These are phyloP conservation scores for Polydesmus complanatus DNA, from an alignment of 2,888 invertebrate genomes.

Conservation along the genomic window DNA sequence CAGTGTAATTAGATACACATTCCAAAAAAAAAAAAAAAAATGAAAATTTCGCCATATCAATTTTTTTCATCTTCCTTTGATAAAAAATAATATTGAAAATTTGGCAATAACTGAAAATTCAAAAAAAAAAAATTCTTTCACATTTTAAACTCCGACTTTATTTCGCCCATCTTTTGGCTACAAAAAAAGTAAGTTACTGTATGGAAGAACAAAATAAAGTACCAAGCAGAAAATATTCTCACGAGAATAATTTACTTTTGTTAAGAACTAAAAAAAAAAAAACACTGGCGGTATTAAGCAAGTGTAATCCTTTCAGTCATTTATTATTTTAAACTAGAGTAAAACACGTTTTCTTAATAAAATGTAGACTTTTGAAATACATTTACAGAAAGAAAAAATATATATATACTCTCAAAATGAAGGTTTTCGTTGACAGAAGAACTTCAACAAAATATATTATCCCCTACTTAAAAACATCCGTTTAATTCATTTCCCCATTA, in stretches of 20 bases:
- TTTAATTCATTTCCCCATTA: neutral
- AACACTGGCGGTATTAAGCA: neutral
- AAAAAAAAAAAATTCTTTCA: neutral
- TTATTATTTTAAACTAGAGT: neutral
- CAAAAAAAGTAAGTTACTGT: neutral
- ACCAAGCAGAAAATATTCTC: neutral
- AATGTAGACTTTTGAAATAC: neutral
- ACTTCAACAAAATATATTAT: too few relatives aligned
- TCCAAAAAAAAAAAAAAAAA: too few relatives aligned
- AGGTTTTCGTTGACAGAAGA: too few relatives aligned
- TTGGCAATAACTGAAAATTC: neutral
- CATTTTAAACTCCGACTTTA: too few relatives aligned
- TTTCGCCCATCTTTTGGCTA: too few relatives aligned
- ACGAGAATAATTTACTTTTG: neutral
- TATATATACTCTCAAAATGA: too few relatives aligned
- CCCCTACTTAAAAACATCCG: neutral
- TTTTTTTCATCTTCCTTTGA: too few relatives aligned
- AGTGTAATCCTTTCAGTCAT: neutral
- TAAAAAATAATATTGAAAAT: too few relatives aligned
- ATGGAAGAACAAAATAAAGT: neutral
- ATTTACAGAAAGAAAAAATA: neutral
- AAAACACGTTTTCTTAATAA: neutral
- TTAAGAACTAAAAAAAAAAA: neutral
- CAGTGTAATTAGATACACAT: too few relatives aligned
- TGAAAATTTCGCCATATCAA: too few relatives aligned